phyloP scores from a whole-genome alignment of 1,140 invertebrate genomes.

The Diorhabda carinulata region DNA sequence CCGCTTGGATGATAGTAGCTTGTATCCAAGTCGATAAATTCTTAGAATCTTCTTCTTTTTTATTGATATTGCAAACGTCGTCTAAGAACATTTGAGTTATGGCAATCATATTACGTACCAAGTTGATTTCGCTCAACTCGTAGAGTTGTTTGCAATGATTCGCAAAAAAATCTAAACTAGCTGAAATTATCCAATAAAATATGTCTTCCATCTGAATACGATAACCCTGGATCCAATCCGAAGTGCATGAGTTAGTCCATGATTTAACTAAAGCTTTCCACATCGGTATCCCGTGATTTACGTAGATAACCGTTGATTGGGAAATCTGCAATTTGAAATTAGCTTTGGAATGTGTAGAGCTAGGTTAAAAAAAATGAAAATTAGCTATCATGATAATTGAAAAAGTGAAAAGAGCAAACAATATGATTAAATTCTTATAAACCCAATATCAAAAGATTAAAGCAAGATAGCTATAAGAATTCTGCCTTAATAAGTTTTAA shows the following conservation, averaged over 20 bases:
- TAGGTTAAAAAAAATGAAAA: too few species aligned
- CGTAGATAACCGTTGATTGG: constrained; percentile 89
- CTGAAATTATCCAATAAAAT: constrained; percentile 72
- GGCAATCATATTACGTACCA: constrained; percentile 65
- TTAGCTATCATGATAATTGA: too few species aligned
- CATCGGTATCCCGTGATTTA: constrained; percentile 70
- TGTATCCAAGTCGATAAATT: constrained; percentile 66
- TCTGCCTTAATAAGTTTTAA: too few species aligned
- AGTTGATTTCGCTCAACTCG: constrained; percentile 68
- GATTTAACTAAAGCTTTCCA: constrained; percentile 66
- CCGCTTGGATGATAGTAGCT: constrained; percentile 70
- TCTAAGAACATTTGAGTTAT: constrained; percentile 74
- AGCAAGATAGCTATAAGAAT: too few species aligned
- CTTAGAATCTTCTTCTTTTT: constrained; percentile 58
- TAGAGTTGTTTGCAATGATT: constrained; percentile 63
- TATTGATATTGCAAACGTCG: constrained; percentile 57
- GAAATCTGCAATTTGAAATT: constrained; percentile 48
- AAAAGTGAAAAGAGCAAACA: too few species aligned
- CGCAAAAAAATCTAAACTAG: constrained; percentile 61
- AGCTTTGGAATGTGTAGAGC: too few species aligned
- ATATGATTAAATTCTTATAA: too few species aligned
- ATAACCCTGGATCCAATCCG: constrained; percentile 61
- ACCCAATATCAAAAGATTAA: too few species aligned
- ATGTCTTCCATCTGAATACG: constrained; percentile 59
- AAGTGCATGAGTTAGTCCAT: constrained; percentile 65